Evolutionary conservation across 2,888 invertebrate genomes (phyloP).

Genomic region (Cyclophora albipunctata): DNA sequence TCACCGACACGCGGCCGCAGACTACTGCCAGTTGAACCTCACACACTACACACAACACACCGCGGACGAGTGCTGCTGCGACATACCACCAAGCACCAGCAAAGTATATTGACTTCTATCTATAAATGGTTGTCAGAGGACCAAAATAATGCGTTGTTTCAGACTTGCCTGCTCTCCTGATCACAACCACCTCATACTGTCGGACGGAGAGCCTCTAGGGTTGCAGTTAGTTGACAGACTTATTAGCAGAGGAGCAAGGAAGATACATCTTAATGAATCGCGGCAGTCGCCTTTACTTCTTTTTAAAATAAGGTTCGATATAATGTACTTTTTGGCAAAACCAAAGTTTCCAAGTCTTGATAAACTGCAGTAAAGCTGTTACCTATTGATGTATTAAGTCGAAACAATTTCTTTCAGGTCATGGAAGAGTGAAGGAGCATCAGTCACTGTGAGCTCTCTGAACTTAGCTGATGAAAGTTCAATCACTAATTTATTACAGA

Average conservation of each 20-base stretch:
- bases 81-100: too few relatives aligned
- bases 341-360: too few relatives aligned
- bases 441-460: slow-evolving; percentile 11
- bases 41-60: too few relatives aligned
- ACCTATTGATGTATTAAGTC: too few relatives aligned
- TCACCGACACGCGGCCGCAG: too few relatives aligned
- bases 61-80: too few relatives aligned
- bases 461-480: slow-evolving; percentile 7
- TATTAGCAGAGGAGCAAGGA: slow-evolving; percentile 34
- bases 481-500: slow-evolving; percentile 3
- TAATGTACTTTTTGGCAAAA: too few relatives aligned
- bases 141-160: slow-evolving; percentile 2
- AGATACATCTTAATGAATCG: slow-evolving; percentile 25
- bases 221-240: slow-evolving; percentile 32
- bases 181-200: slow-evolving; percentile 30
- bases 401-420: slow-evolving; percentile 6
- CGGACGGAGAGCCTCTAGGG: slow-evolving; percentile 28
- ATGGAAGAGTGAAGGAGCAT: slow-evolving; percentile 16
- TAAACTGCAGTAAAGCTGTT: too few relatives aligned
- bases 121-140: too few relatives aligned
- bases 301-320: slow-evolving; percentile 20
- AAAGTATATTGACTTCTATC: too few relatives aligned
- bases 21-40: too few relatives aligned
- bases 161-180: slow-evolving; percentile 29
- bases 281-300: slow-evolving; percentile 12